Base-by-base conservation (phyloP, 2,113 vertebrate species). In the Salvator merianae region DNA sequence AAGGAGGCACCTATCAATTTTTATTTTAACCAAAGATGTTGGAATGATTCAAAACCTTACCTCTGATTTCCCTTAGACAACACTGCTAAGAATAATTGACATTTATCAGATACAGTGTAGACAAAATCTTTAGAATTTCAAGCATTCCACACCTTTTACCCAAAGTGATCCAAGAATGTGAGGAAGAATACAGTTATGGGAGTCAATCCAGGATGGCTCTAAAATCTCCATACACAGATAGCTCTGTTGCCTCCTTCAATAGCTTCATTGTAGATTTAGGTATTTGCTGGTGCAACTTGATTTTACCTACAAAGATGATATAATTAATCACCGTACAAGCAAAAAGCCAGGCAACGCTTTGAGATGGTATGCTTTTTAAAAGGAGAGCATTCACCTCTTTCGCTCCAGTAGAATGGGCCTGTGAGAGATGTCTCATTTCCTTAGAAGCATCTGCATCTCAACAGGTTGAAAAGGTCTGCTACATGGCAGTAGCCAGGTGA, bases 151-250 rank as follows among this genome's bases (percentile, higher is more conserved):
- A 59, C 18, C 55, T 59, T 16, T 59, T 20, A 59, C 18, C 55
- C 55, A 2, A 73, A 47, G n/a, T 63, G 20, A 16, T 63, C 6
- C 2, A 10, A n/a, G n/a, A 75, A 20, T 0, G 2, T 66, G 30
- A 53, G 36, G 40, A 75, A 24, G 65, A 40, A 69, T 7, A 10
- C 47, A 8, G n/a, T 24, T 59, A 9, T 20, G 36, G 20, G 1
- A 1, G 3, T 93, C 90, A 96, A 88, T 96, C 95, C 90, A 95
- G 62, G 55, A 96, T 93, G 75, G 83, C 43, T 90, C 79, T 91
- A 89, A 97, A 96, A 85, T 97, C 96, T 65, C 80, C 3, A 66
- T 84, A 90, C 71, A 95, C 24, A 18, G 90, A 62, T 0, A 94
- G 93, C 10, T 93, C 66, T 1, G 93, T 86, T 1, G 93, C 93